Conservation (phyloP, 2,113 vertebrate genomes). For the Sisor rabdophorus region DNA sequence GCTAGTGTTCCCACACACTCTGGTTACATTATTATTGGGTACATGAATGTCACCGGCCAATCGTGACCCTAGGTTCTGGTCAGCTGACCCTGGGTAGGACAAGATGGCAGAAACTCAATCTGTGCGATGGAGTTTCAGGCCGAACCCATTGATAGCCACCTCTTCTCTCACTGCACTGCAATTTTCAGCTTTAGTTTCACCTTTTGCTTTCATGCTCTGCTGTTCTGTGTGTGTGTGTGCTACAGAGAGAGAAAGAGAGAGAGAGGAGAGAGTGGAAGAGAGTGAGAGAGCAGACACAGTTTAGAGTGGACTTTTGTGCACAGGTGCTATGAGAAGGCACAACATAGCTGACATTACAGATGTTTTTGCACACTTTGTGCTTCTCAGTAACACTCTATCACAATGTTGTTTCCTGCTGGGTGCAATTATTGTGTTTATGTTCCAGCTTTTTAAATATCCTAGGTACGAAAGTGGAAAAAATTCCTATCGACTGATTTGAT, state of each 20-base stretch:
- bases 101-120: constrained; percentile 86
- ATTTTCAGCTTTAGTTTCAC: constrained; percentile 99
- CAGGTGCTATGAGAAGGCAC: constrained; percentile 74
- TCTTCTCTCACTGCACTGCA: constrained; percentile 85
- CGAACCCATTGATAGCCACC: constrained; percentile 88
- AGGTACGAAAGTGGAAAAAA: background rate
- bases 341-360: constrained; percentile 63
- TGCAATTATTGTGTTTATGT: constrained; percentile 24
- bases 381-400: constrained; percentile 45
- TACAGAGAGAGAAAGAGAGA: constrained; percentile 20
- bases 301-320: constrained; percentile 63
- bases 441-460: background rate
- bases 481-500: background rate
- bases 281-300: constrained; percentile 15
- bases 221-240: constrained; percentile 58
- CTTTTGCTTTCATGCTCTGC: constrained; percentile 91
- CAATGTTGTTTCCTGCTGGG: constrained; percentile 40
- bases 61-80: constrained; percentile 67
- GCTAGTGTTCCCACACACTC: constrained; percentile 98
- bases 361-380: constrained; percentile 31
- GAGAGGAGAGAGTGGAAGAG: constrained; percentile 14
- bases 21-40: constrained; percentile 99
- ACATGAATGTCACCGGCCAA: constrained; percentile 82
- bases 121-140: constrained; percentile 87
- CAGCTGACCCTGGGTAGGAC: constrained; percentile 92